These are phyloP conservation scores for Mobula birostris DNA, from an alignment of 2,113 vertebrate species.

Conservation along the genomic window DNA sequence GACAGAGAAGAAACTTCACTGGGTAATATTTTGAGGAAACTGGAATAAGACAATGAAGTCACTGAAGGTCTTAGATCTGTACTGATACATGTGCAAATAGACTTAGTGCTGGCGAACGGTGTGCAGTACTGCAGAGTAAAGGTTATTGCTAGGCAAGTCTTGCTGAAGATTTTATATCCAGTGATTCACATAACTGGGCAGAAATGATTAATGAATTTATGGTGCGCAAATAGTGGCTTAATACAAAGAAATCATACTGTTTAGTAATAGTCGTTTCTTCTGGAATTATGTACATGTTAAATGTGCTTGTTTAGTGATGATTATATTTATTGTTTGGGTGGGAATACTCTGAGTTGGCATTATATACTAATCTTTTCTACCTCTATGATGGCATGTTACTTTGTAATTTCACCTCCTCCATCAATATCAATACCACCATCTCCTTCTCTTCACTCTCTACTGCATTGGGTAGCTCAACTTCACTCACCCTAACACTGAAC, in stretches of 20 bases:
- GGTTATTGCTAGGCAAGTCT: neutral
- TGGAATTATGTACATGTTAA: neutral
- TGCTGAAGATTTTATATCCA: neutral
- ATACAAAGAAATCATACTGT: neutral
- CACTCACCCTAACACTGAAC: too few species aligned
- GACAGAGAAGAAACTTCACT: neutral
- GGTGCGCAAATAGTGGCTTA: neutral
- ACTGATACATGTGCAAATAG: neutral
- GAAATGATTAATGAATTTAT: neutral
- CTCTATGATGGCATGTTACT: neutral
- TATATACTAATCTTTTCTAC: neutral
- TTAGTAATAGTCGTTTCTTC: neutral
- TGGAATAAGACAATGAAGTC: neutral
- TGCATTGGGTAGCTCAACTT: neutral
- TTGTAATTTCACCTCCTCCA: neutral
- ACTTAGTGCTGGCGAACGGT: neutral
- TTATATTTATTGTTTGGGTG: neutral
- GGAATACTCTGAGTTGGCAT: neutral
- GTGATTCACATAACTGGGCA: neutral
- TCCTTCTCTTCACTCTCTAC: neutral
- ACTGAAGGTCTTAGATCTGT: neutral
- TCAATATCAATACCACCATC: neutral
- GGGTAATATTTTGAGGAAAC: neutral
- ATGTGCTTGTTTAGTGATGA: neutral
- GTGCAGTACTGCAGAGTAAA: neutral